Evolutionary conservation across 2,888 invertebrate genomes (phyloP), one percentile per base, ranked within the genome.

Genomic region (Drosophila diplacantha): DNA sequence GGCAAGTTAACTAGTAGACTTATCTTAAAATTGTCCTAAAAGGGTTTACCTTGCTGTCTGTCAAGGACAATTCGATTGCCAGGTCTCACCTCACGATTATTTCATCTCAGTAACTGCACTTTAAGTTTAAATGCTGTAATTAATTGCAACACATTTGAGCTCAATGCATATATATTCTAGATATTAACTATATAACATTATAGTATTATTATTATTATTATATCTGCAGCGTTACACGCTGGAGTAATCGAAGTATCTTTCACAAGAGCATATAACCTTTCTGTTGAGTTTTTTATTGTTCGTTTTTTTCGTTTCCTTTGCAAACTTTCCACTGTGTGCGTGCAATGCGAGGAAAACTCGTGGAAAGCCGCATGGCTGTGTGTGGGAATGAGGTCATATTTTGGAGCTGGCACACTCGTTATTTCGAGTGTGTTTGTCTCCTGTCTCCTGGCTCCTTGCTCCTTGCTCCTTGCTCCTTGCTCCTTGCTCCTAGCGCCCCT

Each of bases 381-480:
- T 65, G 43, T 46, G 46, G 37, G 75, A 78, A 78, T 78, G 83
- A 78, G 78, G 78, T 78, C 78, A 78, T 83, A 83, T 83, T 83
- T 83, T 69, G 78, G 83, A 75, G 83, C 75, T 49, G 72, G 29
- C 72, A 43, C n/a, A n/a, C n/a, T 54, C 55, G 57, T 63, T 62
- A 69, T 76, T 67, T 59, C 63, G 32, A 51, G 35, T 26, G 34
- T 39, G 39, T 29, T 46, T 46, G 79, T 59, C 73, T 69, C 56
- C 54, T 41, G 20, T 50, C 52, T 34, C 41, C 26, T 9, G 4
- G 20, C 11, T 52, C 24, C 34, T 44, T 14, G 29, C 14, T 20
- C 39, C 39, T 3, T n/a, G 32, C 14, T 22, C 32, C 32, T 6
- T n/a, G n/a, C 14, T 29, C 39, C 39, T 6, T 38, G 32, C 9